Evolutionary conservation across 2,113 vertebrate species (phyloP).

Genomic region (Neolamprologus caudopunctatus): DNA sequence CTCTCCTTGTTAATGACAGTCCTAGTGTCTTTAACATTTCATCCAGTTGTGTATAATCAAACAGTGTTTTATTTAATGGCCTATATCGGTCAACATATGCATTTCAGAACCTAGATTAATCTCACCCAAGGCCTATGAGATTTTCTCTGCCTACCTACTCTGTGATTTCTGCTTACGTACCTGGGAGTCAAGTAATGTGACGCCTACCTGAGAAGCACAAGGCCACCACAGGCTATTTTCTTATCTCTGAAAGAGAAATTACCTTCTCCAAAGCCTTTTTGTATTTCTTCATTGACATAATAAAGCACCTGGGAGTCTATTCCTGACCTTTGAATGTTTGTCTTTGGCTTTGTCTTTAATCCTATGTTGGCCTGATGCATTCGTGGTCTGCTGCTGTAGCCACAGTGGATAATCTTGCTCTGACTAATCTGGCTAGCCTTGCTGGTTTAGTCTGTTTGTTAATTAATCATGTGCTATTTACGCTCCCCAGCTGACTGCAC

Average conservation of each 20-base stretch:
- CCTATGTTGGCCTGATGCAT: conserved; percentile 13
- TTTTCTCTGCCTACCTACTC: neutral
- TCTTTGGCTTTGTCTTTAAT: conserved; percentile 33
- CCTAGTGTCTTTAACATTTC: neutral
- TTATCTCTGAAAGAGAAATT: neutral
- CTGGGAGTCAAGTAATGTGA: neutral
- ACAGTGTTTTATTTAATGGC: neutral
- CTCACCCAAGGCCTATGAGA: neutral
- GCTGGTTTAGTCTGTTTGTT: conserved; percentile 37
- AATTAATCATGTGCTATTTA: conserved; percentile 35
- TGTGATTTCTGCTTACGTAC: neutral
- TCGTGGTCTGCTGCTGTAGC: neutral
- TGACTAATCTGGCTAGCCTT: conserved; percentile 7
- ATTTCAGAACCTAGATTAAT: neutral
- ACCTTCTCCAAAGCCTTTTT: neutral
- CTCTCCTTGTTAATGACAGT: neutral
- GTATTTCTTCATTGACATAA: neutral
- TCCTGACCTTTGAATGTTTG: conserved; percentile 11
- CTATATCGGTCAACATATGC: neutral
- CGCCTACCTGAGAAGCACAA: neutral
- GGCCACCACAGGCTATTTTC: neutral
- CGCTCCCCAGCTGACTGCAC: neutral
- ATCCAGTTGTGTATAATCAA: neutral
- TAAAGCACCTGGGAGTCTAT: neutral
- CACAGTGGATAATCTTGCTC: conserved; percentile 10